Base-by-base conservation (phyloP, 2,113 vertebrate species). In the Triplophysa tibetana region DNA sequence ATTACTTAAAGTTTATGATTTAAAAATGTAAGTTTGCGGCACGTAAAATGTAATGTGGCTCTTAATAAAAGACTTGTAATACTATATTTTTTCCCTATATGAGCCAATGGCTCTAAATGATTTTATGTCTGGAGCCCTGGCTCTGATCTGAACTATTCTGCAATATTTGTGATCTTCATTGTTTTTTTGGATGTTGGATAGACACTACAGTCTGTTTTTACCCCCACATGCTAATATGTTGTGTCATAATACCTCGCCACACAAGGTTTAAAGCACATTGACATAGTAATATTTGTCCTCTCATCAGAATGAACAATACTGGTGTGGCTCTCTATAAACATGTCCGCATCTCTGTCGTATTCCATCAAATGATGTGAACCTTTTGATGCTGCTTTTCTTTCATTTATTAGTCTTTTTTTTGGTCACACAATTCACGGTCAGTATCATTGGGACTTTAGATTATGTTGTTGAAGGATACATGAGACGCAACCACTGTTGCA, bases 381-480 rank as follows among this genome's bases (percentile, higher is more conserved):
- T 52, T 48, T 29, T 56, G 60, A 43, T 45, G 63, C 50, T 24
- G 1, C 23, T 65, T 24, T 11, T 45, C 1, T 38, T 29, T 38
- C 56, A 10, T 69, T 60, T 60, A 29, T 50, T 54, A 8, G 26
- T 38, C 13, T 56, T 61, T 61, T 76, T 19, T 64, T 60, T 19
- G 38, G 38, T 64, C 45, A 67, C 45, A 67, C 73, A 43, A 68
- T 61, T 69, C 23, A 62, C 77, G 61, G 77, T 82, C 73, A 19
- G 38, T 81, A 73, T 84, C 70, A 60, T 81, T 70, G 29, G 58
- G 48, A 29, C 82, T 84, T 85, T 85, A 84, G 84, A 85, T 78
- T 70, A 70, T 60, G 50, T n/a, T 38, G 54, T 19, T 70, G 63
- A 81, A 63, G 78, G 84, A 77, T 82, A 86, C 74, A 48, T 78